These are phyloP conservation scores for Pseudorhiza aurosa DNA, from an alignment of 30 jellyfish, hydroid and myxozoan genomes.

Conservation along the genomic window DNA sequence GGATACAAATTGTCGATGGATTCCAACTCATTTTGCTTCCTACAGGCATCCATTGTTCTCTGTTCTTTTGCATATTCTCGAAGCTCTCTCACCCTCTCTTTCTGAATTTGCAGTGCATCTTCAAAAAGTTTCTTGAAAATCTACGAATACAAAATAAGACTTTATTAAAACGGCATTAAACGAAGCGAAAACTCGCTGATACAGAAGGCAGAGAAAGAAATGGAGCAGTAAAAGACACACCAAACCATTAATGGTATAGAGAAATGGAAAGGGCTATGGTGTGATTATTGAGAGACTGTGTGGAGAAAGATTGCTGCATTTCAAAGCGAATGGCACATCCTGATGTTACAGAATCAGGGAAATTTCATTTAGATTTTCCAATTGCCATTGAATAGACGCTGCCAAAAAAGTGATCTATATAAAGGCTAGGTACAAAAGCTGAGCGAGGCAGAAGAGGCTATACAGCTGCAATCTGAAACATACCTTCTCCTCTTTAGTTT, in stretches of 20 bases:
- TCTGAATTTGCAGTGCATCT: slow-evolving; percentile 91
- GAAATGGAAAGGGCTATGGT: no score
- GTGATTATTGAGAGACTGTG: no score
- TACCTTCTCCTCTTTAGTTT: slow-evolving; percentile 91
- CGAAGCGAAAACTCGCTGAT: not conserved
- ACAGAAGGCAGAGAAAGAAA: not conserved
- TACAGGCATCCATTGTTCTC: slow-evolving; percentile 73
- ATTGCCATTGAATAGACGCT: no score
- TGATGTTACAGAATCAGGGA: no score
- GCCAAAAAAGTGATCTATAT: no score
- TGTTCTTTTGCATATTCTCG: slow-evolving; percentile 83
- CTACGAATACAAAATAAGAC: slow-evolving; percentile 19
- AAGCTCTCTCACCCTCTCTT: slow-evolving; percentile 82
- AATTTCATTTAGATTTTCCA: no score
- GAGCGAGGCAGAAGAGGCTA: no score
- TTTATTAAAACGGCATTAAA: not conserved
- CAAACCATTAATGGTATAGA: no score
- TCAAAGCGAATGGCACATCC: no score
- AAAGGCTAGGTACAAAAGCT: no score
- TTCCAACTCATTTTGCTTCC: slow-evolving; percentile 89
- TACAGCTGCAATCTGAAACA: not conserved
- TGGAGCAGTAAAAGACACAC: no score
- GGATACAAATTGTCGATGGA: slow-evolving; percentile 93
- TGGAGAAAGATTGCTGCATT: no score
- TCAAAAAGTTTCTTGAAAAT: slow-evolving; percentile 80